Base-by-base conservation (phyloP, 2,797 vertebrate genomes). In the Sylvia borin region DNA sequence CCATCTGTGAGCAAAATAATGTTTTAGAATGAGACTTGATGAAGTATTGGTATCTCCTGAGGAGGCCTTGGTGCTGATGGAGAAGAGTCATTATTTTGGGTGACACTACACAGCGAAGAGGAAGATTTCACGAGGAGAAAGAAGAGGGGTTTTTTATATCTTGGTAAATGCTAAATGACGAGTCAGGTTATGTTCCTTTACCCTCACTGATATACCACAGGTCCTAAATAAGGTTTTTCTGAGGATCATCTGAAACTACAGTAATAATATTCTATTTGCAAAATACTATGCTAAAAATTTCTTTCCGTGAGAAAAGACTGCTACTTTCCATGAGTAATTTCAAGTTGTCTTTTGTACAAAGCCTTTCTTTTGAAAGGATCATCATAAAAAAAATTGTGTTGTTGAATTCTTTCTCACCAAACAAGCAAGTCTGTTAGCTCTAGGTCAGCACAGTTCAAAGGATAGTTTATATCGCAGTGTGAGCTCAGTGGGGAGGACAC, bases 351-450 rank as follows among this genome's bases (percentile, higher is more conserved):
- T 16, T 40, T 45, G 13, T 70, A 29, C 2, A 70, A 66, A 85
- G 68, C 24, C 5, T 21, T 42, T 25, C 19, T 75, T 79, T 76
- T 34, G 7, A 61, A 72, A 87, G 16, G 13, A 38, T 24, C 13
- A 8, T 45, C 5, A 0, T 7, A 11, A 31, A n/a, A 31, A 36
- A 16, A 36, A 40, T 1, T 6, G 3, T 50, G 5, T 5, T 47
- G 7, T 67, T 73, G 34, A 55, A 51, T 50, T 66, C 13, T 58
- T 76, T 82, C 53, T 85, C 31, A 51, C 7, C 75, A 62, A 82
- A 9, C 10, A 61, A 65, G 11, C 8, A 5, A 47, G 3, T 29
- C 20, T 64, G 24, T 51, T 47, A 68, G 21, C 9, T 60, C 45
- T 47, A 64, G 26, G 13, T 72, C 18, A 75, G 43, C 54, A 50